These are phyloP conservation scores for Argyrosomus regius DNA, from an alignment of 2,797 vertebrate genomes.

Conservation along the genomic window DNA sequence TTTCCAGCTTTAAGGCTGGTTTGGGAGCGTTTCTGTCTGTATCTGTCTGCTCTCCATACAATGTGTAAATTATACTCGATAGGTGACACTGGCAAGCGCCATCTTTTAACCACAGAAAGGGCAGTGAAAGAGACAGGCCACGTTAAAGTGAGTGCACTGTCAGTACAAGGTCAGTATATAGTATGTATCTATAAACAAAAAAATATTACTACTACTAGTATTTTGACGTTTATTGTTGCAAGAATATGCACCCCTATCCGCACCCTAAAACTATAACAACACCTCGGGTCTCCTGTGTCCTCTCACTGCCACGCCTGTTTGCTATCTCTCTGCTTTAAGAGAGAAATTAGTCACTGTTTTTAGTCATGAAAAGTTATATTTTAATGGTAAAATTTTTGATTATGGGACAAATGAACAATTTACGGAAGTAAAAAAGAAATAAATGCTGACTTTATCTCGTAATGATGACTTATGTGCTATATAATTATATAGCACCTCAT, in stretches of 20 bases:
- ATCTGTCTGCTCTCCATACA: neutral
- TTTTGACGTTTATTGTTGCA: neutral
- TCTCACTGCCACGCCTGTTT: slow-evolving; percentile 4
- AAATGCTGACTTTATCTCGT: too few relatives aligned
- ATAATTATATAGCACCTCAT: too few relatives aligned
- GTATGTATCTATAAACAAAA: neutral
- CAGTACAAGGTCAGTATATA: neutral
- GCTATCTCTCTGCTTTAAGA: neutral
- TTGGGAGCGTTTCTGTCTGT: too few relatives aligned
- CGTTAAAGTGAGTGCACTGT: neutral
- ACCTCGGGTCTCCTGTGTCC: neutral
- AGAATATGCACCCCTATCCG: neutral
- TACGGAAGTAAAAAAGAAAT: too few relatives aligned
- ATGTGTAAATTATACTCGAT: neutral
- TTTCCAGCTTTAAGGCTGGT: neutral
- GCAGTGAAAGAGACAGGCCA: neutral
- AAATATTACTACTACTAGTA: too few relatives aligned
- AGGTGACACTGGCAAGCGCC: neutral
- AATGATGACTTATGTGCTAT: too few relatives aligned
- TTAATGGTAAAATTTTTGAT: neutral
- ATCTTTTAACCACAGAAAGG: neutral
- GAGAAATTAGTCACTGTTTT: neutral
- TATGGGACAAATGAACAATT: too few relatives aligned
- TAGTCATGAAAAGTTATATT: neutral
- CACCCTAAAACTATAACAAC: neutral